These are phyloP conservation scores for Vultur gryphus DNA, from an alignment of 2,797 vertebrate genomes.

Conservation along the genomic window DNA sequence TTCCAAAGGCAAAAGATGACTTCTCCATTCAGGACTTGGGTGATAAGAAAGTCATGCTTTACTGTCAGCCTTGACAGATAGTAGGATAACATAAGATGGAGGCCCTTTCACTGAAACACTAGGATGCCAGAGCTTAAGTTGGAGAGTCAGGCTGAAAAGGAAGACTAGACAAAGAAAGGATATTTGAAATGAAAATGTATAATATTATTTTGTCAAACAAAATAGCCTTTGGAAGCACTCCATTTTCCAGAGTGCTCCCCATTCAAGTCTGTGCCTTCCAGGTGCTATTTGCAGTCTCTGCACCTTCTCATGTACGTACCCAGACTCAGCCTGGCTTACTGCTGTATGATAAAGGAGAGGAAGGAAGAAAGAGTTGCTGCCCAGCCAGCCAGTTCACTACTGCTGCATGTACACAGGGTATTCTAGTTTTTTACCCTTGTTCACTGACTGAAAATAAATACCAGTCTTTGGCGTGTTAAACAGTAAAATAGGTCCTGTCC, in stretches of 20 bases:
- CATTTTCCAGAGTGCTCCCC: background rate
- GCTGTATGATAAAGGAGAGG: background rate
- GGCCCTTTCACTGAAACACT: background rate
- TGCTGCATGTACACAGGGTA: background rate
- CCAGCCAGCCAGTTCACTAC: background rate
- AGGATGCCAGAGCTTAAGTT: background rate
- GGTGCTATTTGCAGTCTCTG: background rate
- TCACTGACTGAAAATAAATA: background rate
- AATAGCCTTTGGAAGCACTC: background rate
- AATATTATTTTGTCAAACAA: background rate
- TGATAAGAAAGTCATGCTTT: background rate
- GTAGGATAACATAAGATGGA: background rate
- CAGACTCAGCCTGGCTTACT: background rate
- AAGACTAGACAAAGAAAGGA: background rate
- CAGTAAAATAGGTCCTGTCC: background rate
- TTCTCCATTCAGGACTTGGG: background rate
- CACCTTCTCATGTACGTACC: fast-evolving
- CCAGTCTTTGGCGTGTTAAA: background rate
- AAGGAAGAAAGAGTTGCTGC: background rate
- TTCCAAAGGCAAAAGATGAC: background rate
- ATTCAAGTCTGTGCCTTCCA: background rate
- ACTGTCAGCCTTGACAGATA: background rate
- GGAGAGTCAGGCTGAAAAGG: background rate
- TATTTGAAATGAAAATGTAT: background rate
- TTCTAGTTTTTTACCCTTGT: background rate